These are phyloP conservation scores for Opisthograptis luteolata DNA, from an alignment of 2,888 invertebrate genomes.

Conservation along the genomic window DNA sequence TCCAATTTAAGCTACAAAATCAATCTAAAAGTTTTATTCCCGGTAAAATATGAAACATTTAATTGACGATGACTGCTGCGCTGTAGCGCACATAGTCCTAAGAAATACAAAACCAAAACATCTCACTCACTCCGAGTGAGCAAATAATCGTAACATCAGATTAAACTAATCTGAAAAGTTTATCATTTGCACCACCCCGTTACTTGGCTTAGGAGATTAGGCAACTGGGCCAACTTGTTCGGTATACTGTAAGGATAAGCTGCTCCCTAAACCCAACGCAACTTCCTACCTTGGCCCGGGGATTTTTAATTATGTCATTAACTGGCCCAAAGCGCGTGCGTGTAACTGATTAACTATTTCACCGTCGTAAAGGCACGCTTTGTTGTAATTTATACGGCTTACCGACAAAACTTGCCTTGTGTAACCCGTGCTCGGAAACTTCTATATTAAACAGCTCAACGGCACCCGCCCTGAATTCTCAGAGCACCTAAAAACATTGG, in stretches of 20 bases:
- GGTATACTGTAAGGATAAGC: constrained; percentile 73
- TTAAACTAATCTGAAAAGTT: constrained; percentile 51
- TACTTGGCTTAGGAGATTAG: constrained; percentile 78
- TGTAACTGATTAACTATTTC: constrained; percentile 72
- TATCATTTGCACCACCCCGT: constrained; percentile 63
- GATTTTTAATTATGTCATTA: constrained; percentile 78
- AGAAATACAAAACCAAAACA: constrained; percentile 6
- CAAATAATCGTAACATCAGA: constrained; percentile 5
- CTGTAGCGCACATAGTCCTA: no score
- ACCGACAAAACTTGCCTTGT: constrained; percentile 47
- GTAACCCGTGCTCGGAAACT: constrained; percentile 45
- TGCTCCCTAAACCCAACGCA: constrained; percentile 41
- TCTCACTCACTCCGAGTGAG: constrained; percentile 21
- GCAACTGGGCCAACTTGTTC: constrained; percentile 73
- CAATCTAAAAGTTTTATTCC: no score
- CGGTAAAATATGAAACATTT: no score
- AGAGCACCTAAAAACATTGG: constrained; percentile 12
- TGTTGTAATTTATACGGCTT: constrained; percentile 66
- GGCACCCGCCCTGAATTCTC: constrained; percentile 7
- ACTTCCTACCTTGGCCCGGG: constrained; percentile 59
- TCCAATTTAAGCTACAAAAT: no score
- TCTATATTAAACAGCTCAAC: constrained; percentile 33
- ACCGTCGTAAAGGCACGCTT: constrained; percentile 64
- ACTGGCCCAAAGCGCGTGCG: constrained; percentile 68
- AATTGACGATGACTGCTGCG: no score